These are phyloP conservation scores for Gadus macrocephalus DNA, from an alignment of 2,113 vertebrate genomes.

Conservation along the genomic window DNA sequence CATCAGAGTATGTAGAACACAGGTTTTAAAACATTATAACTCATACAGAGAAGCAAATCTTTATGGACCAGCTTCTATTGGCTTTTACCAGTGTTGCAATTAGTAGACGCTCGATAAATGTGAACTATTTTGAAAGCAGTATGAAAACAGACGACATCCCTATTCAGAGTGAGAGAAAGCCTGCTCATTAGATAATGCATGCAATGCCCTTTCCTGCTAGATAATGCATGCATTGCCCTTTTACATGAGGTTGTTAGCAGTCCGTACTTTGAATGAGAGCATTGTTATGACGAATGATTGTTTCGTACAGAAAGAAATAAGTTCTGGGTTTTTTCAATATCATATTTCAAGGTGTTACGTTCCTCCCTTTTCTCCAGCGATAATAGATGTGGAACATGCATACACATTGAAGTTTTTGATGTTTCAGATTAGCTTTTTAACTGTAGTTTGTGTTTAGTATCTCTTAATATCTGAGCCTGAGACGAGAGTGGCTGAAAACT, in stretches of 20 bases:
- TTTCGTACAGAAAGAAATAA: constrained; percentile 66
- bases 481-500: constrained; percentile 57
- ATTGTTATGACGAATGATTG: constrained; percentile 53
- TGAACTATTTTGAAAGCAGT: not conserved
- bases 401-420: no score
- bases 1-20: no score
- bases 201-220: constrained; percentile 62
- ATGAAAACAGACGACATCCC: not conserved
- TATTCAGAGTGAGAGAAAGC: constrained; percentile 19
- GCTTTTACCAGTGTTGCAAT: no score
- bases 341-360: constrained; percentile 33
- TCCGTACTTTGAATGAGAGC: constrained; percentile 44
- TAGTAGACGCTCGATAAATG: no score
- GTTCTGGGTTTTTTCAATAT: constrained; percentile 58
- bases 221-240: constrained; percentile 70
- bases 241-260: constrained; percentile 46
- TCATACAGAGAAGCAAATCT: no score
- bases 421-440: no score
- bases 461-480: constrained; percentile 24
- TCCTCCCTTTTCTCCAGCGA: not conserved
- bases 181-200: constrained; percentile 62
- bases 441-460: not conserved
- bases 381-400: no score
- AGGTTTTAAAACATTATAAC: no score
- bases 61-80: no score